Conservation (phyloP, 2,797 vertebrate species). For the Micromesistius poutassou region DNA sequence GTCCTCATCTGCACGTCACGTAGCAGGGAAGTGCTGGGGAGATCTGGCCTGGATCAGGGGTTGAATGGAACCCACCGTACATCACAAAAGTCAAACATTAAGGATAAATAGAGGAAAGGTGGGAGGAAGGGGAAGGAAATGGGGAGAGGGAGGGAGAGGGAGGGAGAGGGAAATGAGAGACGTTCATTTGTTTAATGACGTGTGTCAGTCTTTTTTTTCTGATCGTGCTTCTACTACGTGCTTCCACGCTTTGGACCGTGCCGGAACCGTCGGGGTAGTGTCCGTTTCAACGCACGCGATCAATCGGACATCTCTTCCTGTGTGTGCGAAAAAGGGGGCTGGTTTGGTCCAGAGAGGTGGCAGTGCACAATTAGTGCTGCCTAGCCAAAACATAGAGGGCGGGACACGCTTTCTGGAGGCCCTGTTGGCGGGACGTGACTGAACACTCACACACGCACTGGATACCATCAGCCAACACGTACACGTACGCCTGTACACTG, state of each 20-base stretch:
- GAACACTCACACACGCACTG: conserved; percentile 10
- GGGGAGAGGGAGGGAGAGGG: no score
- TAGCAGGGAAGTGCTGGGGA: conserved; percentile 29
- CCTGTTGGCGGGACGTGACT: conserved; percentile 55
- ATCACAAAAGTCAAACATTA: background rate
- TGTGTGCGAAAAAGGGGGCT: background rate
- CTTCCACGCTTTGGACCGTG: no score
- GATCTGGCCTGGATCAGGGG: background rate
- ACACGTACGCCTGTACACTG: background rate
- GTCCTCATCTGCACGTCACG: conserved; percentile 49
- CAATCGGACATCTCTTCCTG: conserved; percentile 26
- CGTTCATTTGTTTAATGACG: background rate
- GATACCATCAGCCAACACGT: conserved; percentile 4
- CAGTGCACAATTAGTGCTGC: background rate
- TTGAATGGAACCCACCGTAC: background rate
- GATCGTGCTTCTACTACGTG: conserved; percentile 9
- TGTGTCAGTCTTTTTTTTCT: conserved; percentile 5
- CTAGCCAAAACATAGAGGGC: conserved; percentile 69
- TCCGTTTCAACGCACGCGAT: conserved; percentile 40
- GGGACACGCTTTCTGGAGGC: conserved; percentile 32
- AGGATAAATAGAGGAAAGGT: background rate
- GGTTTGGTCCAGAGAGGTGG: background rate
- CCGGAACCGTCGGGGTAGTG: conserved; percentile 35
- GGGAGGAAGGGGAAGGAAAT: background rate
- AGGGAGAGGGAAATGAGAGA: background rate